phyloP scores from a whole-genome alignment of 2,888 invertebrate genomes.

The Onchidella celtica region DNA sequence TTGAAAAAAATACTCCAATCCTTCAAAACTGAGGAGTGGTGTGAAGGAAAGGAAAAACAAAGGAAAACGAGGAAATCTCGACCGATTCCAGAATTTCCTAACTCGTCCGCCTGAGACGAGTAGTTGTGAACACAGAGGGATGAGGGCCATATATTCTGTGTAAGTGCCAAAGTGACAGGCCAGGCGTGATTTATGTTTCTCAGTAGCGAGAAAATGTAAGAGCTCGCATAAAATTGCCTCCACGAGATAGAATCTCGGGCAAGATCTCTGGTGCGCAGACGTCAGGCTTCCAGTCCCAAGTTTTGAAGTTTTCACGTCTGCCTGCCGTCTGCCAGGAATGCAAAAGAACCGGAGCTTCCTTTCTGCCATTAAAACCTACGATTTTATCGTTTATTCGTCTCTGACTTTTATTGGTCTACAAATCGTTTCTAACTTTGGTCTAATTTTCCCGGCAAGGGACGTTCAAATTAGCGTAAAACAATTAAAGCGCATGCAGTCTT shows the following conservation, averaged over 20 bases:
- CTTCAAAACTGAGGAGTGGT: neutral
- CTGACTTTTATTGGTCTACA: slow-evolving; percentile 9
- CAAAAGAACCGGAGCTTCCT: neutral
- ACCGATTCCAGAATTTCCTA: neutral
- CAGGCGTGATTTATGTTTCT: slow-evolving; percentile 17
- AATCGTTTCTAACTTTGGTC: slow-evolving; percentile 11
- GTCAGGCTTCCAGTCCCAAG: slow-evolving; percentile 15
- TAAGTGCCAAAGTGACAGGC: slow-evolving; percentile 12
- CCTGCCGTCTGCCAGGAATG: neutral
- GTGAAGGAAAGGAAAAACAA: no score
- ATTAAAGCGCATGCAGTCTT: no score
- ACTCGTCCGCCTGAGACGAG: neutral
- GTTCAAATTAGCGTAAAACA: neutral
- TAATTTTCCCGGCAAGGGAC: neutral
- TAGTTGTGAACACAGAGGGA: neutral
- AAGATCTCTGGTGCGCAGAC: slow-evolving; percentile 15
- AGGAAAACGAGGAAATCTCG: neutral
- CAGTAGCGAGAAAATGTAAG: slow-evolving; percentile 6
- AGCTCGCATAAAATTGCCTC: slow-evolving; percentile 24
- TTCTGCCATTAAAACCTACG: slow-evolving; percentile 8
- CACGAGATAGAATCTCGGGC: slow-evolving; percentile 26
- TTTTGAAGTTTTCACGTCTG: slow-evolving; percentile 11
- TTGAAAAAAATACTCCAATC: neutral
- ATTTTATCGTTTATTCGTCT: slow-evolving; percentile 24
- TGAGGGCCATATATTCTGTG: slow-evolving; percentile 10